phyloP scores from a whole-genome alignment of 2,888 invertebrate genomes.

The Sylvicola fuscatus region DNA sequence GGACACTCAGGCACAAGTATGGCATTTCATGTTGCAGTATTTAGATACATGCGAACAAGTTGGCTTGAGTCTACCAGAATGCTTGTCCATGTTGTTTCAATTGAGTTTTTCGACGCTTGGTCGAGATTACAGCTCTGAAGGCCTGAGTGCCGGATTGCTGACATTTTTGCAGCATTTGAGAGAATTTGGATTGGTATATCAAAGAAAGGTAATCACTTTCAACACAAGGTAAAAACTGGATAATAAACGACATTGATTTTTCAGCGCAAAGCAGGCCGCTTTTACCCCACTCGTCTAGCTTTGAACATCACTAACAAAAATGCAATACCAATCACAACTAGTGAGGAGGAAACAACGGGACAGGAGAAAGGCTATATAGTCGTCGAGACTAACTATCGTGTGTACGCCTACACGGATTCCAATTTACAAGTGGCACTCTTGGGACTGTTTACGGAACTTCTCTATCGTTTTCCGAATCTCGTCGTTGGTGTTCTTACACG shows the following conservation, averaged over 20 bases:
- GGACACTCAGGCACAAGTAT: conserved; percentile 86
- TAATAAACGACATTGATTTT: conserved; percentile 10
- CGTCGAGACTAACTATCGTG: conserved; percentile 75
- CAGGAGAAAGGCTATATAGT: conserved; percentile 57
- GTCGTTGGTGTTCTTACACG: conserved; percentile 85
- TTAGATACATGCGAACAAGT: conserved; percentile 78
- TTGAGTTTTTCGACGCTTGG: conserved; percentile 87
- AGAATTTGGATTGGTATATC: conserved; percentile 94
- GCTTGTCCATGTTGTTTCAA: conserved; percentile 89
- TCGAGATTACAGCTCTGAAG: conserved; percentile 91
- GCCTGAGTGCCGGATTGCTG: conserved; percentile 69
- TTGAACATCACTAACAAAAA: conserved; percentile 52
- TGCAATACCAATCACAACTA: conserved; percentile 21
- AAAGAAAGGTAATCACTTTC: conserved; percentile 50
- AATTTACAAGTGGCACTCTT: conserved; percentile 82
- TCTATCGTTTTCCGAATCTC: conserved; percentile 92
- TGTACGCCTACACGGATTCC: conserved; percentile 91
- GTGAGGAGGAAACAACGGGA: conserved; percentile 28
- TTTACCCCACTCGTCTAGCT: conserved; percentile 87
- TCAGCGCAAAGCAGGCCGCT: conserved; percentile 71
- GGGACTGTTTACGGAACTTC: conserved; percentile 78
- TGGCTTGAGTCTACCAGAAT: conserved; percentile 73
- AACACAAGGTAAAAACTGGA: no score
- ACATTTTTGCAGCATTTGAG: conserved; percentile 86
- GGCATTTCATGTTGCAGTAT: conserved; percentile 95